Conservation (phyloP, 2,113 vertebrate genomes). For the Austrofundulus limnaeus region DNA sequence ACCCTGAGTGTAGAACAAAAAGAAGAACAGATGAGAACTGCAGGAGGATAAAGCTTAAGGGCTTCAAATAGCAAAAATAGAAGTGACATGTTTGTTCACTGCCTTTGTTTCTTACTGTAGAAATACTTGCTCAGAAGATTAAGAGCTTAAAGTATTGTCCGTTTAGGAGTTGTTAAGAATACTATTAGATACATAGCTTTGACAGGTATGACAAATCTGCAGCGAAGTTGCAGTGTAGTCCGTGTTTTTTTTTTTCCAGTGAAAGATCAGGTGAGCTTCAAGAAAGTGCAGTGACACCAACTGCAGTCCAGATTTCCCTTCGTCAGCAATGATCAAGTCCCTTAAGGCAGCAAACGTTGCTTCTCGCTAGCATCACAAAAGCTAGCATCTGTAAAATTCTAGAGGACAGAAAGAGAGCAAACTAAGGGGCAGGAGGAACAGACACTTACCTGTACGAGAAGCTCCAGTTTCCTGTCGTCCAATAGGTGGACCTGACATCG, state of each 20-base stretch:
- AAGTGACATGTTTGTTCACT: background rate
- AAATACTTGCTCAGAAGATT: slow-evolving; percentile 22
- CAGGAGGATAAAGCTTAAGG: background rate
- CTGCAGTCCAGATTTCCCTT: slow-evolving; percentile 51
- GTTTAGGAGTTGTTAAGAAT: slow-evolving; percentile 1
- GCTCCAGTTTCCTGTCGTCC: slow-evolving; percentile 94
- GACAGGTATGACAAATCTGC: background rate
- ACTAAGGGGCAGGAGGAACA: background rate
- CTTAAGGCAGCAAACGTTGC: slow-evolving; percentile 13
- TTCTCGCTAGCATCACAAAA: slow-evolving; percentile 30
- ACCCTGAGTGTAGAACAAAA: background rate
- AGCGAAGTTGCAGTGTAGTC: background rate
- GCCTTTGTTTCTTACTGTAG: slow-evolving; percentile 13
- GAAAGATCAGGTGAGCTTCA: slow-evolving; percentile 57
- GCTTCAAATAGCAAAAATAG: background rate
- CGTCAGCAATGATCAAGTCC: slow-evolving; percentile 51
- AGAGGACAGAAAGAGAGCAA: slow-evolving; percentile 7
- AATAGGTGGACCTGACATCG: slow-evolving; percentile 97
- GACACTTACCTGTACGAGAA: slow-evolving; percentile 90
- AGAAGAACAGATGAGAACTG: slow-evolving; percentile 7
- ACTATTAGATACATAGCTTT: slow-evolving; percentile 17
- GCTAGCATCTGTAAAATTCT: slow-evolving; percentile 13
- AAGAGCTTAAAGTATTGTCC: background rate
- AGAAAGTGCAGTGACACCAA: slow-evolving; percentile 58
- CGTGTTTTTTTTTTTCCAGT: slow-evolving; percentile 19